phyloP scores from a whole-genome alignment of 2,113 vertebrate genomes.

The Leucoraja erinaceus region DNA sequence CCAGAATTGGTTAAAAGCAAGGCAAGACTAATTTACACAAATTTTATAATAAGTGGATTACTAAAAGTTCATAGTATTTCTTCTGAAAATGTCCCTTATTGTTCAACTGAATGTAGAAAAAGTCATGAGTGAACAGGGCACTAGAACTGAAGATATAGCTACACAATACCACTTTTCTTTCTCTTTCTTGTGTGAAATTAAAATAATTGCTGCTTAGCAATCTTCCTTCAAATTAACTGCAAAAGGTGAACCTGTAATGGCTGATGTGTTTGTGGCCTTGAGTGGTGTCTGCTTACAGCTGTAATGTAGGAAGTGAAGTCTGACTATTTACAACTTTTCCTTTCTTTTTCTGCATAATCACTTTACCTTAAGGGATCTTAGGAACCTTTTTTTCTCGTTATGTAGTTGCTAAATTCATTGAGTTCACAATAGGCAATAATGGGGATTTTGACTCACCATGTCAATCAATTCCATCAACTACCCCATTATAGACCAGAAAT shows the following conservation, averaged over 20 bases:
- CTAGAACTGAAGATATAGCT: background rate
- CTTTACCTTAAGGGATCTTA: too few relatives aligned
- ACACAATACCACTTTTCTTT: background rate
- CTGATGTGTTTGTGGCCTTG: background rate
- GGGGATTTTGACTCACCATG: background rate
- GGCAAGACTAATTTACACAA: constrained; percentile 37
- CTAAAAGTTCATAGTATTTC: constrained; percentile 24
- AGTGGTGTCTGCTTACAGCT: background rate
- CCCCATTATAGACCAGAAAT: background rate
- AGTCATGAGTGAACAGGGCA: background rate
- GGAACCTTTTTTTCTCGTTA: background rate
- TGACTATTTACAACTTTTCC: background rate
- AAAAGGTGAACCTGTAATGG: background rate
- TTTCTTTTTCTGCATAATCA: background rate
- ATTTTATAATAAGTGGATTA: constrained; percentile 36
- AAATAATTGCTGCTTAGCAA: background rate
- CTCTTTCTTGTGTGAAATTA: background rate
- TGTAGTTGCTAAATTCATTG: too few relatives aligned
- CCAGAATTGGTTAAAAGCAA: constrained; percentile 33
- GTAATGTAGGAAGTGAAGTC: background rate
- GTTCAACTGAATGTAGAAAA: constrained; percentile 16
- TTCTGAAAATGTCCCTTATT: constrained; percentile 8
- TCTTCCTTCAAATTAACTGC: background rate
- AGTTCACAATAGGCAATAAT: background rate
- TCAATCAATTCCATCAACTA: background rate